Percentiles rank a stretch among this genome's conserved stretches.
Evolutionary conservation across 2,888 invertebrate genomes (phyloP).

Genomic region (Aquatica leii): DNA sequence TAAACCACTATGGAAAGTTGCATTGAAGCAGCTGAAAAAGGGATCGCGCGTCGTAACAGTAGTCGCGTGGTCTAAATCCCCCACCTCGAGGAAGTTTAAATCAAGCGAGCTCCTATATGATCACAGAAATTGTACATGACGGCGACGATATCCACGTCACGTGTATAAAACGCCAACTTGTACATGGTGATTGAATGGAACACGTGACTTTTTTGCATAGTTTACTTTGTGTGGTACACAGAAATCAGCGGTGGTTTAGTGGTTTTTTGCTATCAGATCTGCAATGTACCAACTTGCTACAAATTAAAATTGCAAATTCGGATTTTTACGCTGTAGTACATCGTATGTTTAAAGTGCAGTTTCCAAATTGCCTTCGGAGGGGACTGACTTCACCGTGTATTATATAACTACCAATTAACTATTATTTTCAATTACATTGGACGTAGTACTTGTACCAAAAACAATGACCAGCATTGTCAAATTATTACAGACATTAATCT

Average conservation of each 20-base stretch:
- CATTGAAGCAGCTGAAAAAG: constrained; percentile 18
- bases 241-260: neutral
- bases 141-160: constrained; percentile 32
- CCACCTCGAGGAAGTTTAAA: constrained; percentile 27
- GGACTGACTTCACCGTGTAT: too few species aligned
- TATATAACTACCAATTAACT: too few species aligned
- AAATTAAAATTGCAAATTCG: too few species aligned
- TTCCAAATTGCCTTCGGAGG: too few species aligned
- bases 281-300: too few species aligned
- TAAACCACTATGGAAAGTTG: constrained; percentile 2
- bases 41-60: constrained; percentile 19
- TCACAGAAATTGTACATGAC: constrained; percentile 34
- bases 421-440: too few species aligned
- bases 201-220: constrained; percentile 26
- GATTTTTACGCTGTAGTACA: too few species aligned
- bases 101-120: constrained; percentile 24
- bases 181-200: neutral
- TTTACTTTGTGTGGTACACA: constrained; percentile 1
- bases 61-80: constrained; percentile 31
- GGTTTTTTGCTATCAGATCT: too few species aligned
- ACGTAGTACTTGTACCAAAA: too few species aligned
- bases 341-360: too few species aligned
- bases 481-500: too few species aligned
- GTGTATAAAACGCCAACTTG: constrained; percentile 1
- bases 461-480: too few species aligned